Conservation (phyloP, 92 coral and sea anemone species). For the Epizoanthus scotinus region DNA sequence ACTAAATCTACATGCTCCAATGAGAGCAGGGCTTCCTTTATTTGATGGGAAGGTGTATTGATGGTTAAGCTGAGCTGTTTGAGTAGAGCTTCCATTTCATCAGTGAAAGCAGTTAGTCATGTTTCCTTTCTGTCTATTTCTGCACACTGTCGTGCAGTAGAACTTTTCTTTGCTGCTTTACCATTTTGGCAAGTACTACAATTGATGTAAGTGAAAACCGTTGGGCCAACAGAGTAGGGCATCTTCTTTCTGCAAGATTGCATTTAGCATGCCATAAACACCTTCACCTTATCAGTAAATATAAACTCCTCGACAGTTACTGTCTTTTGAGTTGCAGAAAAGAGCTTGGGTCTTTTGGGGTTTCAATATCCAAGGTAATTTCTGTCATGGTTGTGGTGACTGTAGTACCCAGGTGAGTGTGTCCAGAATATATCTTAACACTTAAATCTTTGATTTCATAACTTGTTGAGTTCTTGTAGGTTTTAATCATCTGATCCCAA, state of each 20-base stretch:
- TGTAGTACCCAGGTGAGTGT: constrained; percentile 54
- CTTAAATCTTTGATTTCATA: constrained; percentile 51
- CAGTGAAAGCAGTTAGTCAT: constrained; percentile 42
- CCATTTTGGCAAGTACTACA: constrained; percentile 42
- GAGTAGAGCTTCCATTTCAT: constrained; percentile 26
- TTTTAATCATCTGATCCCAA: constrained; percentile 51
- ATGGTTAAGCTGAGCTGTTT: no score
- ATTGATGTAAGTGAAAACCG: constrained; percentile 20
- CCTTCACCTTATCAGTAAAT: constrained; percentile 45
- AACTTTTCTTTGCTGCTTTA: constrained; percentile 29
- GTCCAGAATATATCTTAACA: constrained; percentile 47
- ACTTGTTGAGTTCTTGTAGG: constrained; percentile 37
- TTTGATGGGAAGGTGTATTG: no score
- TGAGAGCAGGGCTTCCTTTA: no score
- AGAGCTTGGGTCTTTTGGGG: constrained; percentile 34
- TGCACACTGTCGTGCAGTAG: constrained; percentile 29
- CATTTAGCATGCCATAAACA: constrained; percentile 51
- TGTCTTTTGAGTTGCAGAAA: constrained; percentile 31
- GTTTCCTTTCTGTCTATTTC: constrained; percentile 30
- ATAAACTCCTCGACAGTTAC: constrained; percentile 46
- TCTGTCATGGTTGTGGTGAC: constrained; percentile 31
- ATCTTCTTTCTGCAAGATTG: constrained; percentile 52
- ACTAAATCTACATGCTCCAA: no score
- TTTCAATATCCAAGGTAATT: constrained; percentile 22
- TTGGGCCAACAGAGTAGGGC: constrained; percentile 39